Evolutionary conservation across 2,888 invertebrate genomes (phyloP), one percentile per base, ranked within the genome.

Genomic region (Alsophila aescularia): DNA sequence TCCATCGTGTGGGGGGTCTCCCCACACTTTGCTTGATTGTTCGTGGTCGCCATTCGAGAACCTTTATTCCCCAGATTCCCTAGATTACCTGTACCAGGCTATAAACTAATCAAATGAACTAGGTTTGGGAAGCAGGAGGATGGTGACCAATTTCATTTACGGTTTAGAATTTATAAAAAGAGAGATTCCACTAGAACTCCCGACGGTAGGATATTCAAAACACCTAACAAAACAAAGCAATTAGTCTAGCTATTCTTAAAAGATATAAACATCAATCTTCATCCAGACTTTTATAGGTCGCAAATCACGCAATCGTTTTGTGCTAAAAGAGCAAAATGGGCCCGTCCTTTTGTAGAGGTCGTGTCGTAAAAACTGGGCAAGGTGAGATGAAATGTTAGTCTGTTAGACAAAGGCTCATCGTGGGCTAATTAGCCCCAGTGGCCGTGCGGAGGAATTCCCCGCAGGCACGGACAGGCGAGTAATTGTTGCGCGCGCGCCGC

Each of bases 361-460:
- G 76, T 63, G 64, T 77, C 74, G 77, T 83, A 83, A 84, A 85
- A 83, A 83, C 70, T 67, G 62, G 68, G 76, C 88, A 88, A 88
- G 88, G 88, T 87, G 87, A 87, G 77, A 78, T 82, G 50, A 52
- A 51, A 47, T 45, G 84, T 85, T 87, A 87, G 53, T 37, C 42
- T 35, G 42, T 49, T 54, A 54, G 86, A 90, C 89, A 88, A 90
- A 90, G 86, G 81, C 87, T 81, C 88, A 85, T 87, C 87, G 79
- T 74, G 78, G 73, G 75, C 78, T 86, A 88, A 89, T 90, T 88
- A 87, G 85, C 78, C 73, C 74, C 75, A 72, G 72, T 82, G 77
- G 70, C 72, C 73, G 72, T 18, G 31, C 27, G 71, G 35, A 74
- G 83, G 85, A 87, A 87, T 87, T 83, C 80, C 82, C 87, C 85